Evolutionary conservation across 53 echinoderm and acorn worm species (phyloP).

Genomic region (Crossaster papposus): DNA sequence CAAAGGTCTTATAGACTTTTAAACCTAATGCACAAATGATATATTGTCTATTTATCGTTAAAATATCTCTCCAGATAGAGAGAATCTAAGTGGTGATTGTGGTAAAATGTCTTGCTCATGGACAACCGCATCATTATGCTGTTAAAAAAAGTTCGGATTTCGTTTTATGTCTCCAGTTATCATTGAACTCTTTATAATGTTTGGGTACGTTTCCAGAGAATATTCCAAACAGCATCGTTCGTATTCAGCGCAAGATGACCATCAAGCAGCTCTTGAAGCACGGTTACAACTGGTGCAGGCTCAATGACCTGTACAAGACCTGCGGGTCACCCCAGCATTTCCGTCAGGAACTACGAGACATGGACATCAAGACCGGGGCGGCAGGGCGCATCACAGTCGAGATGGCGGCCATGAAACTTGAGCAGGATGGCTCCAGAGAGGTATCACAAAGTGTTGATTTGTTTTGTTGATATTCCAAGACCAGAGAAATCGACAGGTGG

Average conservation of each 20-base stretch:
- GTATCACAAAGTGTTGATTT: no score
- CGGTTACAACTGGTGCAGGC: constrained; percentile 66
- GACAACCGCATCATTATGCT: no score
- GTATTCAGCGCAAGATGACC: constrained; percentile 64
- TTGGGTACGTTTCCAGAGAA: constrained; percentile 25
- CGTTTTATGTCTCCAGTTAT: not conserved
- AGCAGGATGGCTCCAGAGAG: constrained; percentile 72
- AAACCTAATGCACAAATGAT: no score
- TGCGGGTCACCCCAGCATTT: constrained; percentile 69
- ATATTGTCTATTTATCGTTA: no score
- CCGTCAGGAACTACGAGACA: constrained; percentile 70
- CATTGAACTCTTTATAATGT: not conserved
- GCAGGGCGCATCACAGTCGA: constrained; percentile 50
- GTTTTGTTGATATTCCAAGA: no score
- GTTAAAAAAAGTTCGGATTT: no score
- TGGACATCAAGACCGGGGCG: constrained; percentile 51
- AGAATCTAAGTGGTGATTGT: no score
- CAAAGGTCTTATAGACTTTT: no score
- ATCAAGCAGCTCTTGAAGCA: constrained; percentile 58
- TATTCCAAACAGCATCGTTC: constrained; percentile 52
- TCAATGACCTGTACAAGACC: constrained; percentile 57
- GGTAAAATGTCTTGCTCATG: no score
- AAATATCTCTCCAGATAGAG: no score
- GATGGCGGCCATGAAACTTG: constrained; percentile 58
- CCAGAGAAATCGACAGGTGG: not conserved